A percentile compares a stretch with the other conserved stretches of the same genome.
These are phyloP conservation scores for Amiota minor DNA, from an alignment of 2,888 invertebrate species.

Conservation along the genomic window DNA sequence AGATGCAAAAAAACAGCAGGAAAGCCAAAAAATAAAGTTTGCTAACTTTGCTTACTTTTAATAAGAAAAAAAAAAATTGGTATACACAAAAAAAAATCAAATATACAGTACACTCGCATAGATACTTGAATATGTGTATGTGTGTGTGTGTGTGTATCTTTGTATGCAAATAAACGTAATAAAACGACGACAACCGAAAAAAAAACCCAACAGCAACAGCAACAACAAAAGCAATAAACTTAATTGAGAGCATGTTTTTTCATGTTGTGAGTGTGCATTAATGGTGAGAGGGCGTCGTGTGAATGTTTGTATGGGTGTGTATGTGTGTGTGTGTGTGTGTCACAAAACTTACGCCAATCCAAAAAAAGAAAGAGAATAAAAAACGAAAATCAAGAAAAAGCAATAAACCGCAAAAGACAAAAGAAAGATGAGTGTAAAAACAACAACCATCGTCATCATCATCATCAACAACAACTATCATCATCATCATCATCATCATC, in stretches of 20 bases:
- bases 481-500: not conserved
- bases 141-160: not conserved
- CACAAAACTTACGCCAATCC: slow-evolving; percentile 49
- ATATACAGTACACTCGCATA: not conserved
- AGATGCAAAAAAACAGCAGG: not conserved
- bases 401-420: slow-evolving; percentile 42
- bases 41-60: slow-evolving; percentile 5
- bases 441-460: slow-evolving; percentile 36
- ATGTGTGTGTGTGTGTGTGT: slow-evolving; percentile 48
- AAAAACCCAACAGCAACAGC: slow-evolving; percentile 14
- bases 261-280: too few species aligned
- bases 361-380: slow-evolving; percentile 50
- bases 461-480: not conserved
- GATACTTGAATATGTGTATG: too few species aligned
- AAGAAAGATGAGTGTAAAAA: slow-evolving; percentile 48
- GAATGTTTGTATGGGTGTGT: slow-evolving; percentile 37
- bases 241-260: slow-evolving; percentile 60
- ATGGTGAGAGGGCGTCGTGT: slow-evolving; percentile 45
- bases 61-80: slow-evolving; percentile 62
- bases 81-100: slow-evolving; percentile 67
- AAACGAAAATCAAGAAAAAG: slow-evolving; percentile 41
- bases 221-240: slow-evolving; percentile 55
- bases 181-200: slow-evolving; percentile 10
- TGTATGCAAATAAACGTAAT: slow-evolving; percentile 38
- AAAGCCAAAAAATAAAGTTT: slow-evolving; percentile 1